Conservation (phyloP, 2,888 invertebrate species). For the Tyria jacobaeae region DNA sequence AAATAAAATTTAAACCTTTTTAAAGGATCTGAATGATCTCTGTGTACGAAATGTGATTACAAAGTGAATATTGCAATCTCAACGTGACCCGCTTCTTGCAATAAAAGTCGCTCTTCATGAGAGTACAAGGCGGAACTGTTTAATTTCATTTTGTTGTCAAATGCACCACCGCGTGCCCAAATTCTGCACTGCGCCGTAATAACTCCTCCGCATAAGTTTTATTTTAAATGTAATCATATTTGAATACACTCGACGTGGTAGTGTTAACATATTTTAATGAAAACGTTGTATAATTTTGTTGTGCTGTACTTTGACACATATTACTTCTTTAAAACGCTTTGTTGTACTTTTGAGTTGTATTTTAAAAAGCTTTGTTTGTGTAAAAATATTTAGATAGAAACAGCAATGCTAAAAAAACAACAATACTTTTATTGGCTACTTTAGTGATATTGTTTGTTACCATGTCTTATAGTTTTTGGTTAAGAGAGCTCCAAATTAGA, state of each 20-base stretch:
- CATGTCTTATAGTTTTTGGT: neutral
- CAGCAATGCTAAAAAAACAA: too few species aligned
- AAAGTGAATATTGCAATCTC: conserved; percentile 19
- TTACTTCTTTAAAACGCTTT: neutral
- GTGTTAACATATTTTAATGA: neutral
- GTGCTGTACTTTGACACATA: neutral
- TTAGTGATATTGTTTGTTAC: too few species aligned
- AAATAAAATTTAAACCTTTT: neutral
- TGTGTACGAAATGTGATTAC: conserved; percentile 1
- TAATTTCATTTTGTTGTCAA: conserved; percentile 70
- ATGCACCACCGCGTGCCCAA: conserved; percentile 47
- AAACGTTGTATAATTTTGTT: neutral
- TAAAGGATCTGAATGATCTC: neutral
- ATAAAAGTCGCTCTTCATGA: conserved; percentile 68
- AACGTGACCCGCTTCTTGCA: conserved; percentile 26
- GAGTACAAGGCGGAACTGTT: conserved; percentile 53
- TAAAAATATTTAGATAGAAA: neutral
- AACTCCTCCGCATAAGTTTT: conserved; percentile 11
- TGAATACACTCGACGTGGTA: neutral
- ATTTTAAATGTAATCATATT: conserved; percentile 11
- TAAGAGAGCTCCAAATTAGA: too few species aligned
- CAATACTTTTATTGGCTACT: too few species aligned
- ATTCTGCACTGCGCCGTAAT: conserved; percentile 31
- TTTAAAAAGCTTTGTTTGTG: neutral
- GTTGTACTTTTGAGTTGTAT: neutral